Base-by-base conservation (phyloP, 1,140 invertebrate genomes). In the Diorhabda elongata region DNA sequence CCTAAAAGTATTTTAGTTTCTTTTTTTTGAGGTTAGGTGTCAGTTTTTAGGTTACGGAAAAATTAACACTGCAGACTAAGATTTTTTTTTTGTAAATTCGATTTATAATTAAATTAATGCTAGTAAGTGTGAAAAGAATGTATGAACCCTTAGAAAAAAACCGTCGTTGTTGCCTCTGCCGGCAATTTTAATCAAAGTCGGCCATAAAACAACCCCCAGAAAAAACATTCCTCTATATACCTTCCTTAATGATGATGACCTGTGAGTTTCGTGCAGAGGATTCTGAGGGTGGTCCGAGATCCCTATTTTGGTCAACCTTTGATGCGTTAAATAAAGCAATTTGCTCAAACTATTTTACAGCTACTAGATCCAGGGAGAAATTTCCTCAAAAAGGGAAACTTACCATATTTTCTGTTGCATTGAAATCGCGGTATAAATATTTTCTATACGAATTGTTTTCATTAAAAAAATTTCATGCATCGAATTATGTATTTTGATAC, bases 201-300 rank as follows among this genome's bases (percentile, higher is more conserved):
- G 68, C 68, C 61, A 65, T 69, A 69, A 69, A 69, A 59, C 68
- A 65, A 61, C 68, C 68, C 63, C 67, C 59, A 65, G 63, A 69
- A 69, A 69, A 69, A 69, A 61, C 68, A 69, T 69, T 69, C 63
- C 62, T 57, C 61, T 56, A 62, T 26, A 26, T 47, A 59, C 58
- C 68, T 65, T 69, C 41, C 68, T 69, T 69, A 69, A 69, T 69
- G 68, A 63, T 69, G 60, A 69, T 69, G 68, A 69, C 63, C 68
- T 65, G 42, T 63, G 45, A 52, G 47, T 52, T 52, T 52, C 47
- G 47, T 6, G n/a, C n/a, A 52, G n/a, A 52, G n/a, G 47, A 52
- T 52, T n/a, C 47, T 52, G 47, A 26, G 47, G 47, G 47, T 52
- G n/a, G 47, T 47, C 47, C 61, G 58, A 8, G 58, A 44, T 61